phyloP scores from a whole-genome alignment of 2,888 invertebrate genomes.

The Eupelmus urozonus region DNA sequence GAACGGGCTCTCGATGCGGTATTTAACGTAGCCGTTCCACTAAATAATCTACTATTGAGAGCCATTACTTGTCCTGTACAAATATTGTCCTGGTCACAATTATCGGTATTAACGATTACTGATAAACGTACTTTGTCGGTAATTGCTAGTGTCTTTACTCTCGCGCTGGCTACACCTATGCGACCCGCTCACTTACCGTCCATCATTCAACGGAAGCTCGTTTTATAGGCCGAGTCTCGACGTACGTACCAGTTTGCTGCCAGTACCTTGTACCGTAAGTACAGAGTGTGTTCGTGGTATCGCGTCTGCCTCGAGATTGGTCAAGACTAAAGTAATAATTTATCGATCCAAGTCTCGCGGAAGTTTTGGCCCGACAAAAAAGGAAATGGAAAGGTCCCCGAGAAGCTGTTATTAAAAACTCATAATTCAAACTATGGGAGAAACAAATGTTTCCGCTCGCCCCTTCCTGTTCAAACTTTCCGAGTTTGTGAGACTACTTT shows the following conservation, averaged over 20 bases:
- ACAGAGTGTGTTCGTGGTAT: not conserved
- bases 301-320: conserved; percentile 16
- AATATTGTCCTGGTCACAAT: conserved; percentile 9
- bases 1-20: too few species aligned
- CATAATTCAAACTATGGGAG: conserved; percentile 21
- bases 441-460: conserved; percentile 18
- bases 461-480: conserved; percentile 12
- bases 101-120: conserved; percentile 13
- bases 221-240: conserved; percentile 31
- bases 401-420: conserved; percentile 25
- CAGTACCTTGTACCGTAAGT: not conserved
- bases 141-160: conserved; percentile 13
- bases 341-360: conserved; percentile 28
- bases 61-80: not conserved
- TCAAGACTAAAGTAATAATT: conserved; percentile 45
- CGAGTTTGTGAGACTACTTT: not conserved
- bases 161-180: not conserved
- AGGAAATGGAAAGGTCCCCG: not conserved
- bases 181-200: conserved; percentile 22
- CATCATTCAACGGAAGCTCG: conserved; percentile 33
- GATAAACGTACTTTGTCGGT: conserved; percentile 17
- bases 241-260: conserved; percentile 22
- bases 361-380: not conserved
- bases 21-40: too few species aligned
- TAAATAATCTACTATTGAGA: too few species aligned